Evolutionary conservation across 2,797 vertebrate genomes (phyloP), one percentile per base, ranked within the genome.

Genomic region (Argentina silus): DNA sequence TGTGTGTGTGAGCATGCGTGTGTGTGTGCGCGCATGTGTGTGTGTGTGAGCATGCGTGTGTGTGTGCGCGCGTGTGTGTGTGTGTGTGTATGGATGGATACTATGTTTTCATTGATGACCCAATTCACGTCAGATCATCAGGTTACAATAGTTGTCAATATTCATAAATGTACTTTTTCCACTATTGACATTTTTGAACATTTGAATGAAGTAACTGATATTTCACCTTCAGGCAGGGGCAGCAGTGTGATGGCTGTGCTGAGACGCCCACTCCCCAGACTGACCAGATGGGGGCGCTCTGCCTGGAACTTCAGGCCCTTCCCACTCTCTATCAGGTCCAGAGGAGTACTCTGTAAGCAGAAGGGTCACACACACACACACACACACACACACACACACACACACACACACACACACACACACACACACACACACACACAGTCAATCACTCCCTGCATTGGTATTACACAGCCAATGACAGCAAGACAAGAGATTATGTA

Each of bases 251-350:
- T 94, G 6, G 98, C 96, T 0, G 95, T 97, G 83, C 97, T 99
- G 69, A 98, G 95, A 0, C 98, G 94, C 23, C 97, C 97, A 0
- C 97, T 98, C 36, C 97, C 97, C 70, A 99, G 90, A 90, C 98
- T 99, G 83, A 99, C 97, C 88, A 99, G 89, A 81, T 99, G 98
- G 0, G 98, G 98, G 84, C 96, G 96, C 87, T 98, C 97, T 0
- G 98, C 95, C 81, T 98, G 97, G 77, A 99, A 95, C 83, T 97
- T 98, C 78, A 99, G 90, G 9, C 95, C 95, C 83, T 96, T 96
- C 53, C 96, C 96, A 0, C 90, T 96, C 84, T 99, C 95, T 0
- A 96, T 95, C 75, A 99, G 87, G 84, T 98, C 97, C 91, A 99
- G 83, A 0, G 96, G 94, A 0, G 95, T 95, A 82, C 91, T 95